Percentiles rank a stretch among this genome's conserved stretches.
phyloP scores from a whole-genome alignment of 2,888 invertebrate genomes.

The Coenonympha arcania region DNA sequence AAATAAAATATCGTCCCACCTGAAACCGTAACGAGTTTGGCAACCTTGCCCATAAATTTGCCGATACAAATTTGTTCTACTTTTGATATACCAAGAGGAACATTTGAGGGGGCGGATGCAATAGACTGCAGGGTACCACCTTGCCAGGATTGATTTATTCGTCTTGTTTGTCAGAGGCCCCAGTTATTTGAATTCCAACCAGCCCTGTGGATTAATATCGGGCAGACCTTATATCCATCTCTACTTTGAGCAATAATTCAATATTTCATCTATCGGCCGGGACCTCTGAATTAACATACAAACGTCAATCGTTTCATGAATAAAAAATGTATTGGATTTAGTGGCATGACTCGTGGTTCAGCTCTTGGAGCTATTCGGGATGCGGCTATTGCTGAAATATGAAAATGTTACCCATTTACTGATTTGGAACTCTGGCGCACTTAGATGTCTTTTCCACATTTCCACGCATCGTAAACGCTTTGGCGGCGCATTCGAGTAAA shows the following conservation, averaged over 20 bases:
- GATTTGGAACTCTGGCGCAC: conserved; percentile 24
- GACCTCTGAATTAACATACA: conserved; percentile 73
- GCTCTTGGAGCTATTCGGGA: conserved; percentile 28
- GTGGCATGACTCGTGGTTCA: conserved; percentile 63
- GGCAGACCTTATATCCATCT: conserved; percentile 64
- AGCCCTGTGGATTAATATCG: conserved; percentile 71
- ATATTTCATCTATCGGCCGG: conserved; percentile 70
- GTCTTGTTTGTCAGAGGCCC: conserved; percentile 73
- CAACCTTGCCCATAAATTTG: conserved; percentile 67
- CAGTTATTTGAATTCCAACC: conserved; percentile 76
- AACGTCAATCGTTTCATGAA: conserved; percentile 75
- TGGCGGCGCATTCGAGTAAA: not conserved
- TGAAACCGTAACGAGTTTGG: conserved; percentile 67
- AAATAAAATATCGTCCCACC: conserved; percentile 56
- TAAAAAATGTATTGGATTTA: conserved; percentile 75
- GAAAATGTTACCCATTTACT: conserved; percentile 40
- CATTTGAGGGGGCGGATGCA: conserved; percentile 55
- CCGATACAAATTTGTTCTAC: conserved; percentile 66
- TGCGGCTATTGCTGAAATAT: conserved; percentile 59
- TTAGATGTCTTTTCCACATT: not conserved
- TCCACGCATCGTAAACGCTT: conserved; percentile 5
- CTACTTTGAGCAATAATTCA: conserved; percentile 71
- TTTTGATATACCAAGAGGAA: conserved; percentile 39
- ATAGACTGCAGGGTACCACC: conserved; percentile 69
- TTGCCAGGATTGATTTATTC: conserved; percentile 74